Evolutionary conservation across 1,140 invertebrate species (phyloP), one percentile per base, ranked within the genome.

Genomic region (Saccostrea echinata): DNA sequence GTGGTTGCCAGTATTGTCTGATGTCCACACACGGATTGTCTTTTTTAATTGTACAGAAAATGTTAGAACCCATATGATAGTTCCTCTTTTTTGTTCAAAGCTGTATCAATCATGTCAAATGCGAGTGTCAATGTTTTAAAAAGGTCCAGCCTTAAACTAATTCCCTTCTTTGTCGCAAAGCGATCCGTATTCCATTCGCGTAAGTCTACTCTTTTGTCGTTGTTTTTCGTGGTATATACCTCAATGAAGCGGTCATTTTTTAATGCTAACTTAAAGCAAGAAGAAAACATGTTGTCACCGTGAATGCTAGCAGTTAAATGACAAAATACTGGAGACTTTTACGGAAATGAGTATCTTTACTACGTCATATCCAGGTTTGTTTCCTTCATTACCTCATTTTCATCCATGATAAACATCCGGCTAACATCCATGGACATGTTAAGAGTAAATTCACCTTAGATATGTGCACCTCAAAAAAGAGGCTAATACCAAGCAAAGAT

Each of bases 21-120:
- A 82, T 82, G 80, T 82, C 18, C 21, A 82, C 80, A 82, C 30
- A 82, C 35, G 80, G 80, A 82, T 82, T 82, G 80, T 82, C 80
- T 30, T 82, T 43, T 53, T 82, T 9, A 82, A 82, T 24, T 35
- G 80, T 16, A n/a, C 35, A 51, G 30, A 52, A 82, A 51, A 82
- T 53, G 80, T 82, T 82, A 16, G 80, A 21, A 18, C 80, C 80
- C 43, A 43, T 43, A n/a, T 82, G 80, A 16, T 53, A 82, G 30
- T 43, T n/a, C 80, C 24, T 82, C 80, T 3, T 82, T 82, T 13
- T 82, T 82, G 16, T 82, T 51, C 33, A 82, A 82, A 82, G 35
- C 51, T 43, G 21, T 53, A 82, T 82, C 80, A 43, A 82, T 24
- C 35, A 51, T 51, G 80, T 82, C 80, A 13, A 51, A 82, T 21